Evolutionary conservation across 2,797 vertebrate genomes (phyloP).

Genomic region (Smutsia gigantea): DNA sequence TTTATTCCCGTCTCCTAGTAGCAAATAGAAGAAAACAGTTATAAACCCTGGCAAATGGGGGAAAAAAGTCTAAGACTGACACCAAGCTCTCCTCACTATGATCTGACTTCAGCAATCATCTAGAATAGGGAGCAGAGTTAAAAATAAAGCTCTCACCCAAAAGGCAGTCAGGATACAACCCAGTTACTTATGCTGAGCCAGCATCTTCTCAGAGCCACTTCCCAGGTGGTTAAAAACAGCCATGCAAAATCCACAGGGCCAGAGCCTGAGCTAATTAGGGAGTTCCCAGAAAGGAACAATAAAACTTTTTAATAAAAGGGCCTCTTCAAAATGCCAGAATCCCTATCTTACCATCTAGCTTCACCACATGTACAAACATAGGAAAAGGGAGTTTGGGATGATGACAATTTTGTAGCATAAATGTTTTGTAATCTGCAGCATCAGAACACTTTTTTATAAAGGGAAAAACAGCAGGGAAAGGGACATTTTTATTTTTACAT

Average conservation of each 20-base stretch:
- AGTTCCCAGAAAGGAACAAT: background rate
- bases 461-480: background rate
- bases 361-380: background rate
- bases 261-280: conserved; percentile 1
- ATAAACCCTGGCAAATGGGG: background rate
- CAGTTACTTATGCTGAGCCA: conserved; percentile 26
- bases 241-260: background rate
- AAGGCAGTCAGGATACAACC: conserved; percentile 7
- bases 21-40: background rate
- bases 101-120: conserved; percentile 19
- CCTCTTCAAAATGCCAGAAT: background rate
- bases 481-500: background rate
- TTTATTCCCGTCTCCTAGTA: background rate
- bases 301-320: background rate
- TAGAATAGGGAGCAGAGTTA: conserved; percentile 42
- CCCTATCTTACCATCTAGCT: background rate
- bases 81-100: background rate
- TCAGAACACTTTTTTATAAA: background rate
- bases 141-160: conserved; percentile 62
- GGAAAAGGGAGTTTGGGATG: background rate
- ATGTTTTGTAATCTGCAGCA: background rate
- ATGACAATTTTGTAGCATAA: background rate
- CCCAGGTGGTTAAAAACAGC: background rate
- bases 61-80: background rate
- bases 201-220: conserved; percentile 46